A percentile compares a stretch with the other conserved stretches of the same genome.
Conservation (phyloP, 64 coral and sea anemone genomes). For the Cladopsammia gracilis region DNA sequence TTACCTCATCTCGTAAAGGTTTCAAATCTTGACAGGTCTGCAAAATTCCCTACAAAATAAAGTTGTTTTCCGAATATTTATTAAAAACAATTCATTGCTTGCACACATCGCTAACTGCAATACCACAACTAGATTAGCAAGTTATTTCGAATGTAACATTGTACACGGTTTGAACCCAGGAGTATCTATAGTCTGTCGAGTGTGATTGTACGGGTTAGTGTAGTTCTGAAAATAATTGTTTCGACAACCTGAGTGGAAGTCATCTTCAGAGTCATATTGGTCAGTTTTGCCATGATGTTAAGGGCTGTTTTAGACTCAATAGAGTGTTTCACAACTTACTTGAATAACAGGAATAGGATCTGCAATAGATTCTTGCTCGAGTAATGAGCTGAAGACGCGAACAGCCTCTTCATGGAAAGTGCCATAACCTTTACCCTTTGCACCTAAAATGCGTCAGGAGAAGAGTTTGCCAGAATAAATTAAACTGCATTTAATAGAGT, state of each 20-base stretch:
- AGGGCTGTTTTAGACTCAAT: too few species aligned
- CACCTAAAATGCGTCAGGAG: conserved; percentile 57
- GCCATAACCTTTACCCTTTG: conserved; percentile 98
- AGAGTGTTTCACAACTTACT: conserved; percentile 41
- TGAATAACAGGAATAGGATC: conserved; percentile 98
- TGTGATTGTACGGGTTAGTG: too few species aligned
- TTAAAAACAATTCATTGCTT: not conserved
- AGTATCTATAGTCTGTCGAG: too few species aligned
- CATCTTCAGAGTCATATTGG: too few species aligned
- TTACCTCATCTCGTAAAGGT: conserved; percentile 95
- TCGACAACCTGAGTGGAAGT: too few species aligned
- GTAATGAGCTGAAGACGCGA: conserved; percentile 92
- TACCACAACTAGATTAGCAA: too few species aligned
- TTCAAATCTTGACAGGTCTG: conserved; percentile 99
- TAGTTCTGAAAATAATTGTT: too few species aligned
- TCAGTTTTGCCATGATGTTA: too few species aligned
- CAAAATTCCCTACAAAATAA: conserved; percentile 86
- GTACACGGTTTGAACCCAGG: too few species aligned
- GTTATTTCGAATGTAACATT: too few species aligned
- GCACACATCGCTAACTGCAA: not conserved
- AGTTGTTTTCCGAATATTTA: not conserved
- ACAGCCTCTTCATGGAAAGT: conserved; percentile 98
- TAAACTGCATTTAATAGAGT: not conserved
- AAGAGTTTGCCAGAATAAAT: not conserved
- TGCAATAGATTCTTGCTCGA: conserved; percentile 95